Percentiles rank a stretch among this genome's conserved stretches.
Evolutionary conservation across 2,113 vertebrate species (phyloP).

Genomic region (Heloderma charlesbogerti): DNA sequence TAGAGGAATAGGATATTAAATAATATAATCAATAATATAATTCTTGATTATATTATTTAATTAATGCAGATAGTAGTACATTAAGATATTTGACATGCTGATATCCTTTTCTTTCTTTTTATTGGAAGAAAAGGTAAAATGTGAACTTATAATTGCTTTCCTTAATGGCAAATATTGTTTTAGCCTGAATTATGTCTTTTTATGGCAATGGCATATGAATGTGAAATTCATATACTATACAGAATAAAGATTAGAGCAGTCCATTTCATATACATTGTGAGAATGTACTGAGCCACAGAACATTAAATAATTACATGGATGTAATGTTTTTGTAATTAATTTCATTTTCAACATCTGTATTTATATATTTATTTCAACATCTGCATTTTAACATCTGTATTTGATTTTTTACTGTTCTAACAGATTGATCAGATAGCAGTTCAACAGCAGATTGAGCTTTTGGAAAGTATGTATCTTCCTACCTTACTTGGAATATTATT

Average conservation of each 20-base stretch:
- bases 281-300: neutral
- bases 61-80: neutral
- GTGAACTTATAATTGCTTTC: neutral
- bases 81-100: neutral
- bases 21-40: neutral
- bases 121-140: neutral
- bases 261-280: neutral
- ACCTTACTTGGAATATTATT: neutral
- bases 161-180: neutral
- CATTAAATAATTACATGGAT: neutral
- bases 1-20: neutral
- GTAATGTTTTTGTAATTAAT: neutral
- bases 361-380: neutral
- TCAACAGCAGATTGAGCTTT: slow-evolving; percentile 86
- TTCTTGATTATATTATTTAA: neutral
- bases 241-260: neutral
- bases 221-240: neutral
- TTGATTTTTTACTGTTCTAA: slow-evolving; percentile 77
- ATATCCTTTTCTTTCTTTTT: neutral
- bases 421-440: slow-evolving; percentile 77
- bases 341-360: slow-evolving; percentile 26
- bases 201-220: neutral
- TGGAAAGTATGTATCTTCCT: slow-evolving; percentile 80
- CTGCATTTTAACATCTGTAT: slow-evolving; percentile 30
- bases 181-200: neutral